phyloP scores from a whole-genome alignment of 2,113 vertebrate genomes.

The Theropithecus gelada region DNA sequence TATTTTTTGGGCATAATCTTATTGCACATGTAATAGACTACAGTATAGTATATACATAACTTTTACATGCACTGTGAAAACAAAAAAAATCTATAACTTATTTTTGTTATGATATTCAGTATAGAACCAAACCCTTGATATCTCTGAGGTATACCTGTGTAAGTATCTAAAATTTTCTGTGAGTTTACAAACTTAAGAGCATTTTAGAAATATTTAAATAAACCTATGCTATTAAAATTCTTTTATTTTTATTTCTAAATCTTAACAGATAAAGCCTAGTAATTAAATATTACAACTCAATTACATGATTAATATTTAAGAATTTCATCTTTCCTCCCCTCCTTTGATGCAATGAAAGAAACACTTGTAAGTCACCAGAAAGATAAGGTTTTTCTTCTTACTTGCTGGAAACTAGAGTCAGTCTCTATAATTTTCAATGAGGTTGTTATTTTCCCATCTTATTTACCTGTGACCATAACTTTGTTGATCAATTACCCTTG shows the following conservation, averaged over 20 bases:
- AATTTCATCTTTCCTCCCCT: not conserved
- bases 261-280: not conserved
- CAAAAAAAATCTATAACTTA: not conserved
- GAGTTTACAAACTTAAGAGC: not conserved
- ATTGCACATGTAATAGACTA: not conserved
- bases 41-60: not conserved
- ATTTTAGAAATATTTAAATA: conserved; percentile 13
- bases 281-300: not conserved
- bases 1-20: not conserved
- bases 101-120: not conserved
- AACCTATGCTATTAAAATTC: not conserved
- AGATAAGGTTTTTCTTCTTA: not conserved
- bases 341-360: not conserved
- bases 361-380: not conserved
- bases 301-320: not conserved
- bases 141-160: not conserved
- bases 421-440: not conserved
- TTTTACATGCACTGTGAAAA: not conserved
- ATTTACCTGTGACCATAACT: not conserved
- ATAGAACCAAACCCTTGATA: not conserved
- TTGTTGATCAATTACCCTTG: not conserved
- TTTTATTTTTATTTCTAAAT: conserved; percentile 24
- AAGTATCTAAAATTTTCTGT: not conserved
- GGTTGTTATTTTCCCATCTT: not conserved
- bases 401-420: not conserved